Conservation (phyloP, 2,888 invertebrate species). For the Clusia tigrina region DNA sequence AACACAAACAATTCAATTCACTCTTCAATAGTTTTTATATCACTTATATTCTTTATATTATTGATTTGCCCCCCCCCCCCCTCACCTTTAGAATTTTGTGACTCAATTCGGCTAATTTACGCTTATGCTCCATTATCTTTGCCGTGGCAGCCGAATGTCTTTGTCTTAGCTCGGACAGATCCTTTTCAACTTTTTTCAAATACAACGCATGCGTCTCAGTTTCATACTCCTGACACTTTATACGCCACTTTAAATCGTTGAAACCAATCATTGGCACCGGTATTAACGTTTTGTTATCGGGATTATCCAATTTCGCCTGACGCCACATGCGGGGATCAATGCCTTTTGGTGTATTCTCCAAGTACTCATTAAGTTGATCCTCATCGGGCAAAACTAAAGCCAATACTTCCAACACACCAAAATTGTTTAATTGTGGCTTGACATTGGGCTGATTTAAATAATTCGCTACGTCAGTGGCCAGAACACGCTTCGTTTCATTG, state of each 20-base stretch:
- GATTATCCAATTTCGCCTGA: conserved; percentile 95
- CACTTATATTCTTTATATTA: neutral
- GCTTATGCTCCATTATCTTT: conserved; percentile 81
- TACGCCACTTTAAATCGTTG: conserved; percentile 78
- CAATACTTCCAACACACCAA: conserved; percentile 76
- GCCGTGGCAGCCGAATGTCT: conserved; percentile 83
- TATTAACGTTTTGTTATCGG: conserved; percentile 86
- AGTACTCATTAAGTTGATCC: conserved; percentile 83
- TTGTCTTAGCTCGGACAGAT: conserved; percentile 79
- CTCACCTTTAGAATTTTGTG: conserved; percentile 83
- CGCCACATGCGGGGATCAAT: conserved; percentile 94
- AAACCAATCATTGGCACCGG: conserved; percentile 96
- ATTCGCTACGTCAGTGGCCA: conserved; percentile 75
- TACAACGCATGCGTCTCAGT: conserved; percentile 83
- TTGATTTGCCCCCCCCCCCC: conserved; percentile 67
- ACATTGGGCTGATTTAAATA: conserved; percentile 77
- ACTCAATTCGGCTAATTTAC: conserved; percentile 80
- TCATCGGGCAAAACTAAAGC: conserved; percentile 80
- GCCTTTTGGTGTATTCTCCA: conserved; percentile 90
- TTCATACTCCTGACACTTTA: conserved; percentile 85
- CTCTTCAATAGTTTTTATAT: neutral
- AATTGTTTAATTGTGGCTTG: conserved; percentile 75
- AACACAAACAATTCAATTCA: neutral
- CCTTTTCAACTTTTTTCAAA: conserved; percentile 79
- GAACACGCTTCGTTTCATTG: conserved; percentile 73